A percentile compares a stretch with the other conserved stretches of the same genome.
Evolutionary conservation across 2,797 vertebrate genomes (phyloP).

Genomic region (Austrolebias charrua): DNA sequence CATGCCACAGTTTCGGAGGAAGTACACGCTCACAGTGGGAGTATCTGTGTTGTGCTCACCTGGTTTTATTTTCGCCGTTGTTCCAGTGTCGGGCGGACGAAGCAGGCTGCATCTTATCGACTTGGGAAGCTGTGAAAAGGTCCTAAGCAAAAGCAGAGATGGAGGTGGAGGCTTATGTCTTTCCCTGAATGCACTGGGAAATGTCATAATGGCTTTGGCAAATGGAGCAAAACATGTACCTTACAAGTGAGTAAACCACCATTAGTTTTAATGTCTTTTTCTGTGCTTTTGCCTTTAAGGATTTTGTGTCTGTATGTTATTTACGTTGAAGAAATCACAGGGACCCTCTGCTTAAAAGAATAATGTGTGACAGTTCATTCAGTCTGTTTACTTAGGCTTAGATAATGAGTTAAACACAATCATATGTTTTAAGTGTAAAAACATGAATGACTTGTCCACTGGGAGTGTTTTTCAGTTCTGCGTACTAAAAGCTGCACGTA

Average conservation of each 20-base stretch:
- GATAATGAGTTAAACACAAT: constrained; percentile 33
- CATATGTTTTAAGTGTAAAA: constrained; percentile 29
- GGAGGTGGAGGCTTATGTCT: constrained; percentile 88
- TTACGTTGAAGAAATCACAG: constrained; percentile 37
- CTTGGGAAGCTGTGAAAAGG: constrained; percentile 94
- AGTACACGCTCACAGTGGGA: constrained; percentile 39
- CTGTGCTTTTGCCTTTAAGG: constrained; percentile 23
- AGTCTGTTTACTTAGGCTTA: constrained; percentile 33
- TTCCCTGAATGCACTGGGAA: constrained; percentile 93
- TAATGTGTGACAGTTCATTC: constrained; percentile 23
- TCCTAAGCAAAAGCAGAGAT: constrained; percentile 87
- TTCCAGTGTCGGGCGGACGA: constrained; percentile 92
- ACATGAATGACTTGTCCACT: constrained; percentile 31
- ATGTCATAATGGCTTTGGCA: constrained; percentile 93
- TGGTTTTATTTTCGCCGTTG: constrained; percentile 45
- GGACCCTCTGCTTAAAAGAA: constrained; percentile 20
- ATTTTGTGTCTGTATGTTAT: constrained; percentile 25
- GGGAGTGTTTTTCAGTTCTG: constrained; percentile 18
- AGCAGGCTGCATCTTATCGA: constrained; percentile 98
- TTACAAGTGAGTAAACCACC: constrained; percentile 85
- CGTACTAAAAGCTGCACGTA: constrained; percentile 18
- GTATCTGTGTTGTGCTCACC: constrained; percentile 51
- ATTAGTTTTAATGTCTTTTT: constrained; percentile 13
- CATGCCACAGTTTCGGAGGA: constrained; percentile 25
- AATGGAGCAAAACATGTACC: constrained; percentile 98